phyloP scores from a whole-genome alignment of 1,140 invertebrate species.

The Zaprionus capensis region DNA sequence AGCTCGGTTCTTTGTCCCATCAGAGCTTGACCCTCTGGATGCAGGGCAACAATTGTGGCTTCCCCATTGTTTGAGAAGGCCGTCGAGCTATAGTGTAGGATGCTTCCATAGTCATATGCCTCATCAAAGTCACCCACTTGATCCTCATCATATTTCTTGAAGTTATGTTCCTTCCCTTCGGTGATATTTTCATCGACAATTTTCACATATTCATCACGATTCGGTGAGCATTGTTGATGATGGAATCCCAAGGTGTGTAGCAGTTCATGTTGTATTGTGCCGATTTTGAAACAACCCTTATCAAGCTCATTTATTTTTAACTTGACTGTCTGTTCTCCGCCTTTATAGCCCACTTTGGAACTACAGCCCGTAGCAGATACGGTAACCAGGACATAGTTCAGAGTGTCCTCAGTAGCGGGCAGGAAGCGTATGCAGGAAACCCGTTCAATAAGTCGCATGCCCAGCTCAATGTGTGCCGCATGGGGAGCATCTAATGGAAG shows the following conservation, averaged over 20 bases:
- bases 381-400: constrained; percentile 50
- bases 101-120: constrained; percentile 88
- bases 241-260: constrained; percentile 89
- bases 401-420: constrained; percentile 41
- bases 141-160: constrained; percentile 85
- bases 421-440: constrained; percentile 71
- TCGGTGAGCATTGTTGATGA: constrained; percentile 89
- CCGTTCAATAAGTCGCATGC: constrained; percentile 77
- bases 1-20: constrained; percentile 86
- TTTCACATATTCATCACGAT: constrained; percentile 89
- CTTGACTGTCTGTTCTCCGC: constrained; percentile 83
- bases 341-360: constrained; percentile 85
- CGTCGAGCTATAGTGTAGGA: constrained; percentile 89
- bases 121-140: constrained; percentile 84
- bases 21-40: constrained; percentile 32
- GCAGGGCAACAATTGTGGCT: constrained; percentile 87
- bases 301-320: constrained; percentile 56
- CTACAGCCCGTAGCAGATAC: constrained; percentile 82
- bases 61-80: constrained; percentile 90
- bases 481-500: constrained; percentile 17
- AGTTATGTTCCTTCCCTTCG: constrained; percentile 85
- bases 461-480: constrained; percentile 53
- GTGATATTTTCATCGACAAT: constrained; percentile 90
- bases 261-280: constrained; percentile 88
- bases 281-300: constrained; percentile 77